phyloP scores from a whole-genome alignment of 2,797 vertebrate species.

The Diceros bicornis region DNA sequence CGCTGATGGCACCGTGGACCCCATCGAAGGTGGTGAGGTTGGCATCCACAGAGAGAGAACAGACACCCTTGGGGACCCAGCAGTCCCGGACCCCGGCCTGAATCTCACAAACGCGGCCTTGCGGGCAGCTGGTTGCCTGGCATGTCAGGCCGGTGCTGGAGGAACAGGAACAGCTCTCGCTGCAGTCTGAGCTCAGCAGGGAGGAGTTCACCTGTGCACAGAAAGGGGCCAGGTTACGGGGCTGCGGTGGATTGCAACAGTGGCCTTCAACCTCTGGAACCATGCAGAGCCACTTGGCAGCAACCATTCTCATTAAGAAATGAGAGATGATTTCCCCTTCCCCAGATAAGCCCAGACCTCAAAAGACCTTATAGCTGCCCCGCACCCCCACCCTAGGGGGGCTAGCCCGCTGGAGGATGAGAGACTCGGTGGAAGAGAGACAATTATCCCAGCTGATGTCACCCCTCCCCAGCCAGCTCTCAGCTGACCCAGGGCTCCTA shows the following conservation, averaged over 20 bases:
- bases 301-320: not conserved
- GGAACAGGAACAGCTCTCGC: conserved; percentile 85
- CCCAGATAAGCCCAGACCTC: not conserved
- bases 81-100: conserved; percentile 88
- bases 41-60: conserved; percentile 83
- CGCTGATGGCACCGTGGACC: conserved; percentile 70
- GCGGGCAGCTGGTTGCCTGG: conserved; percentile 84
- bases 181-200: conserved; percentile 87
- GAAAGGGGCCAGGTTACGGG: not conserved
- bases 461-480: not conserved
- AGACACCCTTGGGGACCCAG: conserved; percentile 83
- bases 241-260: not conserved
- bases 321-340: not conserved
- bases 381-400: not conserved
- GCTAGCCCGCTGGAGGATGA: not conserved
- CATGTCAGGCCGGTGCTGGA: conserved; percentile 75
- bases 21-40: conserved; percentile 91
- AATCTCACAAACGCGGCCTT: conserved; percentile 83
- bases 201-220: conserved; percentile 87
- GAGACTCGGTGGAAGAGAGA: not conserved
- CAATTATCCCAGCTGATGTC: not conserved
- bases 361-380: not conserved
- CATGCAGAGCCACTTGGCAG: not conserved
- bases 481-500: not conserved
- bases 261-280: not conserved